These are phyloP conservation scores for Trissoscelio sp. DNA, from an alignment of 2,888 invertebrate genomes.

Conservation along the genomic window DNA sequence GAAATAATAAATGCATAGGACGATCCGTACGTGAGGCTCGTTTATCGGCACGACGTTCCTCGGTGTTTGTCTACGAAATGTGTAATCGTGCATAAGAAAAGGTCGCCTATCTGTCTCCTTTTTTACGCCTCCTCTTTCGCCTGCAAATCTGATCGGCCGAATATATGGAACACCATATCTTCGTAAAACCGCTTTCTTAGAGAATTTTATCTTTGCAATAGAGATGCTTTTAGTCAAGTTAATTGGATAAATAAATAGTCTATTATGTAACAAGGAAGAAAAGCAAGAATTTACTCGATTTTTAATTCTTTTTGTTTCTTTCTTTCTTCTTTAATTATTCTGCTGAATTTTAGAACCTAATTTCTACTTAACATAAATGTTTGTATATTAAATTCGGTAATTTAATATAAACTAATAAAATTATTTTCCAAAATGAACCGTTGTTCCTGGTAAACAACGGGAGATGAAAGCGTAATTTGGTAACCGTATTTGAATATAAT, in stretches of 20 bases:
- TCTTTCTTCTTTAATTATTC: too few relatives aligned
- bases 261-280: too few relatives aligned
- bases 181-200: not conserved
- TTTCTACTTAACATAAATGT: too few relatives aligned
- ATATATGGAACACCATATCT: constrained; percentile 7
- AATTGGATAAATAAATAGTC: too few relatives aligned
- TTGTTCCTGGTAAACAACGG: constrained; percentile 12
- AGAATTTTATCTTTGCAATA: too few relatives aligned
- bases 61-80: constrained; percentile 56
- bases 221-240: too few relatives aligned
- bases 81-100: constrained; percentile 63
- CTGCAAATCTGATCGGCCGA: constrained; percentile 26
- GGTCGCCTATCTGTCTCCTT: constrained; percentile 43
- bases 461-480: constrained; percentile 25
- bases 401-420: not conserved
- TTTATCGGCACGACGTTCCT: constrained; percentile 54
- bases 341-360: too few relatives aligned
- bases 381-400: not conserved
- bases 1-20: constrained; percentile 69
- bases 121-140: constrained; percentile 12
- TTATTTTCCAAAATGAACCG: constrained; percentile 5
- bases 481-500: constrained; percentile 31
- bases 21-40: constrained; percentile 59
- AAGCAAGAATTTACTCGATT: too few relatives aligned
- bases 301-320: too few relatives aligned